phyloP scores from a whole-genome alignment of 2,797 vertebrate species.

The Dermochelys coriacea region DNA sequence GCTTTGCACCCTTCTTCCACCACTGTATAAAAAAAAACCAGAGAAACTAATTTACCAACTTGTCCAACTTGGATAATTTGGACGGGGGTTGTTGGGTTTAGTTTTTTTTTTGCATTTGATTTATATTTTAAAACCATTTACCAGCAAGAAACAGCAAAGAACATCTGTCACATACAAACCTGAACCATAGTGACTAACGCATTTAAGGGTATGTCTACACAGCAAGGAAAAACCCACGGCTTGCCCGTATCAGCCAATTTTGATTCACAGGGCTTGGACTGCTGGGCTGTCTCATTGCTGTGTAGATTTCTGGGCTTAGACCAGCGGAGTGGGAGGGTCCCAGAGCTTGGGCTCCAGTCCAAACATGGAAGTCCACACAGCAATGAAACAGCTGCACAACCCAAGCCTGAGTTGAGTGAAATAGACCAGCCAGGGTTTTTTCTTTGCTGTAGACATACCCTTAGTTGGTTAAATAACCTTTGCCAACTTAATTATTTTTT shows the following conservation, averaged over 20 bases:
- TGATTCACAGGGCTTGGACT: not conserved
- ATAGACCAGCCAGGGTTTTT: not conserved
- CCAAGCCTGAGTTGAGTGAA: not conserved
- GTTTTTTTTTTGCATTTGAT: not conserved
- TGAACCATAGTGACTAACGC: not conserved
- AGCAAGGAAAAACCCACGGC: not conserved
- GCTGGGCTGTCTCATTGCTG: not conserved
- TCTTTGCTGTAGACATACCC: not conserved
- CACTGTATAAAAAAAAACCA: not conserved
- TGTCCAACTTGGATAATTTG: not conserved
- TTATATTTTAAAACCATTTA: not conserved
- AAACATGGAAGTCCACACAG: not conserved
- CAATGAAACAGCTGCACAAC: not conserved
- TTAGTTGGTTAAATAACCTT: not conserved
- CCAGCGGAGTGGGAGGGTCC: not conserved
- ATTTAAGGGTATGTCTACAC: not conserved
- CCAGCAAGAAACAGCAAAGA: not conserved
- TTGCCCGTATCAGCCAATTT: not conserved
- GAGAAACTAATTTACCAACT: not conserved
- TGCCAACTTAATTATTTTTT: accelerated
- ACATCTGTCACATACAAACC: not conserved
- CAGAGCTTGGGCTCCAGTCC: not conserved
- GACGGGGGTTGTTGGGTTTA: not conserved
- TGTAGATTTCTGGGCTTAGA: not conserved
- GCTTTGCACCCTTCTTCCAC: not conserved